Percentiles rank a stretch among this genome's conserved stretches.
phyloP scores from a whole-genome alignment of 2,797 vertebrate species.

The Eospalax fontanierii region DNA sequence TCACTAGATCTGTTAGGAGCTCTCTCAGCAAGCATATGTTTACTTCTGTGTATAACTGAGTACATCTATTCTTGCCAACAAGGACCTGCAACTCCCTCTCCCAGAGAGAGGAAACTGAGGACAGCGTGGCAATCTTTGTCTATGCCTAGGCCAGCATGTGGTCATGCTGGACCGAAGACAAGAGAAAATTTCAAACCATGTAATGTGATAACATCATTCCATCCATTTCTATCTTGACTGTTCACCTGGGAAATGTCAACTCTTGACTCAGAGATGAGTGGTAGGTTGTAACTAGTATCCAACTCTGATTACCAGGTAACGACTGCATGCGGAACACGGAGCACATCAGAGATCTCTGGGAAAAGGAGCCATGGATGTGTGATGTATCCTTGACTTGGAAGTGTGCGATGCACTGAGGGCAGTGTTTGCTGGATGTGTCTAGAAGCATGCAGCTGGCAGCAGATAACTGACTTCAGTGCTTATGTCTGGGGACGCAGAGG shows the following conservation, averaged over 20 bases:
- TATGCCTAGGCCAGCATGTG: neutral
- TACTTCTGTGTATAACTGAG: neutral
- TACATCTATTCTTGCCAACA: neutral
- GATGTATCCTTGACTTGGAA: neutral
- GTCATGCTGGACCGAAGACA: neutral
- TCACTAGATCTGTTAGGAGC: slow-evolving; percentile 62
- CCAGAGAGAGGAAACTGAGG: neutral
- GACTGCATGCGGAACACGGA: neutral
- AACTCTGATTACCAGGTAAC: neutral
- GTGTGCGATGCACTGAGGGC: rapidly evolving
- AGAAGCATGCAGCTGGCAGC: neutral
- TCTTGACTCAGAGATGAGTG: neutral
- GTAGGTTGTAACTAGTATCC: neutral
- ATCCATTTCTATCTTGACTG: slow-evolving; percentile 4
- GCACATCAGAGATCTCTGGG: neutral
- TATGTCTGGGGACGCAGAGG: neutral
- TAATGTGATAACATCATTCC: neutral
- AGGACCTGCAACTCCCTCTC: neutral
- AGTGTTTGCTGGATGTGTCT: neutral
- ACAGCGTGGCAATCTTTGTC: neutral
- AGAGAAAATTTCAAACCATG: neutral
- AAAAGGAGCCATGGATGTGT: neutral
- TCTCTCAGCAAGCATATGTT: slow-evolving; percentile 51
- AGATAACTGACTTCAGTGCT: neutral
- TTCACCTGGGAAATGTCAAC: slow-evolving; percentile 50